phyloP scores from a whole-genome alignment of 2,113 vertebrate genomes.

The Anguilla japonica region DNA sequence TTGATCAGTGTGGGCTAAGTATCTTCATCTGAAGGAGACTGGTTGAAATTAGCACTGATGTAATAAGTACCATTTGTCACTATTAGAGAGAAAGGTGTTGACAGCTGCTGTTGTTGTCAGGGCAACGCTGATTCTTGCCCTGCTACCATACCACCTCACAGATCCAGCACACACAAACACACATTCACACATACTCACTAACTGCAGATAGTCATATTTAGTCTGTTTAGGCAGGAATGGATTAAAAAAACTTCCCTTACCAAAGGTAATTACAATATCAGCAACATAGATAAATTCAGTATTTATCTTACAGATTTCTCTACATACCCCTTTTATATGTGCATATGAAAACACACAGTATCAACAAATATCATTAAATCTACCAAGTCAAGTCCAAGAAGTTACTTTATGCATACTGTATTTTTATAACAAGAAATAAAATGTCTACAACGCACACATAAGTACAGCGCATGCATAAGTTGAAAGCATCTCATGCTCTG shows the following conservation, averaged over 20 bases:
- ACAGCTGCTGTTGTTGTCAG: slow-evolving; percentile 70
- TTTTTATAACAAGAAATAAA: too few relatives aligned
- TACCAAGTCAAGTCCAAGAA: too few relatives aligned
- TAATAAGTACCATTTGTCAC: slow-evolving; percentile 87
- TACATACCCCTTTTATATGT: too few relatives aligned
- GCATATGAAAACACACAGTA: not conserved
- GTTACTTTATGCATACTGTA: too few relatives aligned
- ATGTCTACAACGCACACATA: too few relatives aligned
- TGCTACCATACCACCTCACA: not conserved
- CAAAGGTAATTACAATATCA: slow-evolving; percentile 29
- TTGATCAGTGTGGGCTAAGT: slow-evolving; percentile 78
- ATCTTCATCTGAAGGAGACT: slow-evolving; percentile 75
- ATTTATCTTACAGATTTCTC: too few relatives aligned
- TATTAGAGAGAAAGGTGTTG: slow-evolving; percentile 70
- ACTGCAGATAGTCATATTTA: slow-evolving; percentile 40
- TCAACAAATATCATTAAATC: not conserved
- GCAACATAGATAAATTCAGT: too few relatives aligned
- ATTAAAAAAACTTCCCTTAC: too few relatives aligned
- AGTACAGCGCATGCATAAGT: not conserved
- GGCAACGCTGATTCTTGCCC: slow-evolving; percentile 55
- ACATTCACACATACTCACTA: not conserved
- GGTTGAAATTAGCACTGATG: slow-evolving; percentile 76
- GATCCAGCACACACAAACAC: not conserved
- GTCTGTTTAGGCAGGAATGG: slow-evolving; percentile 21
- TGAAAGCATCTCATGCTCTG: not conserved